Percentiles rank a stretch among this genome's conserved stretches.
These are phyloP conservation scores for Microcebus ravelobensis DNA, from an alignment of 2,113 vertebrate species.

Conservation along the genomic window DNA sequence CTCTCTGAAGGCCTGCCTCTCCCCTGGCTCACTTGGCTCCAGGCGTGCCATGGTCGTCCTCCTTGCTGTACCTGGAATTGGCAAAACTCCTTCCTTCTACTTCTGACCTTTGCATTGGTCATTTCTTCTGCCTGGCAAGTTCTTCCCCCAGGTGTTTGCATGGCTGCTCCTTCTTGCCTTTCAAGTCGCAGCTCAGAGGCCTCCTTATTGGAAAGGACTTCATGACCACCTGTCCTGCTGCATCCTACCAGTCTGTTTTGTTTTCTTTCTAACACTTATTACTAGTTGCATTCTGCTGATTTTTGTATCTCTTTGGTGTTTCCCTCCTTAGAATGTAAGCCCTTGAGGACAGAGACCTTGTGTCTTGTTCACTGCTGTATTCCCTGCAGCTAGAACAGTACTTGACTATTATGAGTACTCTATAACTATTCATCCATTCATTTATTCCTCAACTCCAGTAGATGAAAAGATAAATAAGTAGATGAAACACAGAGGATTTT, in stretches of 20 bases:
- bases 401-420: background rate
- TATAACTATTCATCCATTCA: background rate
- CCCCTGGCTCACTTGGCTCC: background rate
- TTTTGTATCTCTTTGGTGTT: background rate
- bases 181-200: background rate
- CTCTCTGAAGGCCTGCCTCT: background rate
- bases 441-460: background rate
- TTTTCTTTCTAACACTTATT: background rate
- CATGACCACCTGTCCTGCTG: background rate
- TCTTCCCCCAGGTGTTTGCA: background rate
- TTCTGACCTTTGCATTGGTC: background rate
- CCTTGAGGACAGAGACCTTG: background rate
- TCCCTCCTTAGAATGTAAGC: background rate
- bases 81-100: background rate
- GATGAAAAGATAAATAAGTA: background rate
- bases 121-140: background rate
- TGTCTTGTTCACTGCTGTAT: background rate
- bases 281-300: background rate
- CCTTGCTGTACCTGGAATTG: background rate
- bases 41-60: rapidly evolving
- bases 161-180: background rate
- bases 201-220: background rate
- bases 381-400: background rate
- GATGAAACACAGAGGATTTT: background rate
- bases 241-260: background rate